These are phyloP conservation scores for Muscicapa comitata DNA, from an alignment of 2,797 vertebrate genomes.

Conservation along the genomic window DNA sequence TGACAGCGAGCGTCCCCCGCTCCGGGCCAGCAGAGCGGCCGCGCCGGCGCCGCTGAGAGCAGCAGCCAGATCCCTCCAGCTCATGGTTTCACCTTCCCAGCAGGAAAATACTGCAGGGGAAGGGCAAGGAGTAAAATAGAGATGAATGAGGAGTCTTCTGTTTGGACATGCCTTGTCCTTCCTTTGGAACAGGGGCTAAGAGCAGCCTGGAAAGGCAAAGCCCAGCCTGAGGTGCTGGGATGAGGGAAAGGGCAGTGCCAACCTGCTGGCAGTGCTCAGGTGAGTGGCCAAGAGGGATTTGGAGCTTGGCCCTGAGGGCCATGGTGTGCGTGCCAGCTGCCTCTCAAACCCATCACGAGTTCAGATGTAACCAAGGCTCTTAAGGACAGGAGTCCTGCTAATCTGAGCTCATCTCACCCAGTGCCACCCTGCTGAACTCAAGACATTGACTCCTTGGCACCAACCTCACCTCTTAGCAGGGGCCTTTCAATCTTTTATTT, in stretches of 20 bases:
- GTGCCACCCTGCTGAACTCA: neutral
- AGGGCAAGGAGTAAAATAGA: neutral
- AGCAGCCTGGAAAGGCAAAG: neutral
- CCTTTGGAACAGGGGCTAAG: neutral
- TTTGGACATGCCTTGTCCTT: neutral
- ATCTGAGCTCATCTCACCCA: constrained; percentile 4
- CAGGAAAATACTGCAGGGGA: neutral
- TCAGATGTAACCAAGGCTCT: neutral
- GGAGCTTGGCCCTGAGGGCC: neutral
- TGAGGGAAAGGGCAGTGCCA: neutral
- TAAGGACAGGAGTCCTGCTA: constrained; percentile 6
- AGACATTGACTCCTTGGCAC: rapidly evolving
- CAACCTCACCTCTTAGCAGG: neutral
- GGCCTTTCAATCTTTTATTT: neutral
- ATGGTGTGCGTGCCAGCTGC: neutral
- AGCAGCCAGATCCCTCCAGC: neutral
- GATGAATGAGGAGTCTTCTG: neutral
- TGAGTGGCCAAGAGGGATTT: neutral
- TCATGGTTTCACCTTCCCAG: neutral
- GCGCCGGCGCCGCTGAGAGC: neutral
- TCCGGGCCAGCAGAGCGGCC: neutral
- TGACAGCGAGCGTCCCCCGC: neutral
- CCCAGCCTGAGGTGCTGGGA: neutral
- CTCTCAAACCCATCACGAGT: neutral
- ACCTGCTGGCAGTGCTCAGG: neutral